Conservation (phyloP, 2,797 vertebrate genomes). For the Myotis pilosus region DNA sequence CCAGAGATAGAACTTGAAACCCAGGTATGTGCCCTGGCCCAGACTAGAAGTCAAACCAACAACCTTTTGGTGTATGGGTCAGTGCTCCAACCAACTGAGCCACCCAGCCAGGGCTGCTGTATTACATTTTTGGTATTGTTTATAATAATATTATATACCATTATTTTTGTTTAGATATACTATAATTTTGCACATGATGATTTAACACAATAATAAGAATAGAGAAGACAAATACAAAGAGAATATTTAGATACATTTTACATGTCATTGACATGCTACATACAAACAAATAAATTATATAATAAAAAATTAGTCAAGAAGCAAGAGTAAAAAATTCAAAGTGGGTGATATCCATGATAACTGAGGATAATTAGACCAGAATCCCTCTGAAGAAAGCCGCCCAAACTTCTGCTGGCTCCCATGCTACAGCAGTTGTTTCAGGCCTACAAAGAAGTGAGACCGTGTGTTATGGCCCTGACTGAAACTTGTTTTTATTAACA, state of each 20-base stretch:
- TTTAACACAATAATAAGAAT: background rate
- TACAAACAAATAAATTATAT: background rate
- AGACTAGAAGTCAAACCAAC: background rate
- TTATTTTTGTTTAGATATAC: background rate
- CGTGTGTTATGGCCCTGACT: background rate
- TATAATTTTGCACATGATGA: background rate
- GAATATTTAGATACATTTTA: slow-evolving; percentile 17
- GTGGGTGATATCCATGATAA: background rate
- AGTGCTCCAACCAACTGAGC: background rate
- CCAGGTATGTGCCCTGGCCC: background rate
- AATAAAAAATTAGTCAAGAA: slow-evolving; percentile 1
- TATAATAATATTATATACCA: background rate
- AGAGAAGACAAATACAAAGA: background rate
- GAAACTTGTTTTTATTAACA: slow-evolving; percentile 39
- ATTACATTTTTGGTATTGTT: background rate
- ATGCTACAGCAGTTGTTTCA: background rate
- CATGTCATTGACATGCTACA: background rate
- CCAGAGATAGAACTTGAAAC: background rate
- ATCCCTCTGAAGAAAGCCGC: background rate
- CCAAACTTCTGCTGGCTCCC: background rate
- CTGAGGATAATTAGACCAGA: background rate
- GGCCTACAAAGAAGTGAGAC: background rate
- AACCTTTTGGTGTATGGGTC: background rate
- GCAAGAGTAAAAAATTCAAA: slow-evolving; percentile 26
- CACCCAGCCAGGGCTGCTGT: background rate